Evolutionary conservation across 2,888 invertebrate genomes (phyloP).

Genomic region (Diplazon laetatorius): DNA sequence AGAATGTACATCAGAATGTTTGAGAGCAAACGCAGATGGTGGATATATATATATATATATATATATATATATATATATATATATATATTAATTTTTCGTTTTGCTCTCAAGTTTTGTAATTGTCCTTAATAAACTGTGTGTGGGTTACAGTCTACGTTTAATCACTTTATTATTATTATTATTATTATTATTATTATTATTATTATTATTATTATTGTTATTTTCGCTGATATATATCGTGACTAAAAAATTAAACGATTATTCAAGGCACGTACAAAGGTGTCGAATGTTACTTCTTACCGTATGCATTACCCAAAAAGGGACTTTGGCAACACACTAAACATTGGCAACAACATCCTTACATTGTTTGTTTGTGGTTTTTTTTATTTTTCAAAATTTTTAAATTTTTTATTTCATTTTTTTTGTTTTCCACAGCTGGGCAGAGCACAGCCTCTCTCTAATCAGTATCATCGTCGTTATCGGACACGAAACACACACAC

Average conservation of each 20-base stretch:
- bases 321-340: constrained; percentile 80
- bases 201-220: too few relatives aligned
- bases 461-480: constrained; percentile 32
- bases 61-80: not conserved
- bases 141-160: not conserved
- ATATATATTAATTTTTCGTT: not conserved
- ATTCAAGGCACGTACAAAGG: constrained; percentile 61
- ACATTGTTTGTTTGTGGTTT: constrained; percentile 56
- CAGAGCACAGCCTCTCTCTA: constrained; percentile 72
- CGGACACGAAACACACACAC: constrained; percentile 43
- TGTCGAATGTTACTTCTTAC: constrained; percentile 73
- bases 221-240: constrained; percentile 4
- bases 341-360: constrained; percentile 78
- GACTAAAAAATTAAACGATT: constrained; percentile 20
- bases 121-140: not conserved
- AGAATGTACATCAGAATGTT: constrained; percentile 17
- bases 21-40: not conserved
- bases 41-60: too few relatives aligned
- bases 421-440: constrained; percentile 71
- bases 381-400: constrained; percentile 60
- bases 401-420: constrained; percentile 64
- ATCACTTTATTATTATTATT: too few relatives aligned
- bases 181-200: too few relatives aligned
- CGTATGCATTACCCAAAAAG: constrained; percentile 71
- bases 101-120: not conserved